Evolutionary conservation across 2,888 invertebrate species (phyloP).

Genomic region (Drosophila nr. perissopoda): DNA sequence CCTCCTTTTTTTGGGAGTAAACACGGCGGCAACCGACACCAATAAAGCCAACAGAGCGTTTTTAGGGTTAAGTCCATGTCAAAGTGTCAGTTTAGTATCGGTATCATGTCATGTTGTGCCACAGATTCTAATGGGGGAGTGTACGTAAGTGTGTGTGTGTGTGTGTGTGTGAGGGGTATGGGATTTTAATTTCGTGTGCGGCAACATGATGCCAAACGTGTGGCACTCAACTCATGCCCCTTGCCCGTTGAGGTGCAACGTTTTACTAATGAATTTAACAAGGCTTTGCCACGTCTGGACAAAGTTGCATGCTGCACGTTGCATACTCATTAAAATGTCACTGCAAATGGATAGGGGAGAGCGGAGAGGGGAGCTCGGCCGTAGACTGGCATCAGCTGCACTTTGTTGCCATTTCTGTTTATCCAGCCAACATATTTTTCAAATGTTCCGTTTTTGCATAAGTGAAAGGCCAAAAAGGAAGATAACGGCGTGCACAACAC

Average conservation of each 20-base stretch:
- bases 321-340: constrained; percentile 81
- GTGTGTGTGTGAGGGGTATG: constrained; percentile 38
- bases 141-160: constrained; percentile 22
- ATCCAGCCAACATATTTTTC: constrained; percentile 80
- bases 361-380: constrained; percentile 12
- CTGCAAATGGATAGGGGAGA: constrained; percentile 52
- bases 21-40: constrained; percentile 74
- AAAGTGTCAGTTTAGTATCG: constrained; percentile 85
- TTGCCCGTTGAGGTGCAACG: constrained; percentile 77
- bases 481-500: constrained; percentile 57
- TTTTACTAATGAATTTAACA: constrained; percentile 81
- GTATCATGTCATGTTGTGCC: constrained; percentile 83
- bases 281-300: constrained; percentile 64
- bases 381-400: constrained; percentile 74
- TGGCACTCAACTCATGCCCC: constrained; percentile 35
- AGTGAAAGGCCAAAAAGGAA: constrained; percentile 79
- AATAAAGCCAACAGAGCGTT: constrained; percentile 82
- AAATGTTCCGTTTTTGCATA: constrained; percentile 79
- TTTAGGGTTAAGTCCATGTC: constrained; percentile 84
- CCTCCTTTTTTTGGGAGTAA: constrained; percentile 28
- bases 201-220: constrained; percentile 81
- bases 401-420: constrained; percentile 76
- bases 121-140: constrained; percentile 30
- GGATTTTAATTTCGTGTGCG: constrained; percentile 81
- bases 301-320: constrained; percentile 70